phyloP scores from a whole-genome alignment of 2,888 invertebrate genomes.

The Cheiracanthium punctorium region DNA sequence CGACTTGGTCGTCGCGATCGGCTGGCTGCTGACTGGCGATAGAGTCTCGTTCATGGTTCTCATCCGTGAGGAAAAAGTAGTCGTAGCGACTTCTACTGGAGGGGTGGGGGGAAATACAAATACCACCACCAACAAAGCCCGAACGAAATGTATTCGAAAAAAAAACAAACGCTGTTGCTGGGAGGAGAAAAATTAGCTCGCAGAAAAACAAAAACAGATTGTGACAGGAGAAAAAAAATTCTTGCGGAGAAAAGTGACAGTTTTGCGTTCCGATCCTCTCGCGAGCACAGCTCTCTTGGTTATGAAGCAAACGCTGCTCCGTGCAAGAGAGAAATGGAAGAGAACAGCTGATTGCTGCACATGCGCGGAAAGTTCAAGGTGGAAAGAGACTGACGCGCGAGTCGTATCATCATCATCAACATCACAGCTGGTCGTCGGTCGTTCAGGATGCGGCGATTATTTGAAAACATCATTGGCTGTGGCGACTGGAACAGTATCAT shows the following conservation, averaged over 20 bases:
- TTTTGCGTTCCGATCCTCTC: background rate
- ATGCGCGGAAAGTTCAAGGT: background rate
- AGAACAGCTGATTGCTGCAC: background rate
- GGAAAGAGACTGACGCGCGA: background rate
- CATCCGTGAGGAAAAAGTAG: background rate
- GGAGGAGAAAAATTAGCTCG: background rate
- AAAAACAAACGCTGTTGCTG: background rate
- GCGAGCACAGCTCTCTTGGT: background rate
- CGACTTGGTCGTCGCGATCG: conserved; percentile 24
- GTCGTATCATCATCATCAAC: background rate
- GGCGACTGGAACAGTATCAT: too few species aligned
- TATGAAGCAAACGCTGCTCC: background rate
- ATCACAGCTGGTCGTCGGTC: background rate
- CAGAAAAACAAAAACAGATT: too few species aligned
- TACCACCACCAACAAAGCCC: too few species aligned
- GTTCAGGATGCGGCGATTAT: too few species aligned
- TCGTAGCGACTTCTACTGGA: too few species aligned
- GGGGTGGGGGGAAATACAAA: too few species aligned
- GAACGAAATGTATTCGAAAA: background rate
- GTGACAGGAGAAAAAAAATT: too few species aligned
- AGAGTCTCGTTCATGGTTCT: conserved; percentile 51
- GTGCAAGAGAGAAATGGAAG: background rate
- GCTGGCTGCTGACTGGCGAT: conserved; percentile 7
- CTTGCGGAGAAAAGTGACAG: too few species aligned
- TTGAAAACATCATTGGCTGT: too few species aligned